Percentiles rank a stretch among this genome's conserved stretches.
Evolutionary conservation across 30 jellyfish, hydroid and myxozoan genomes (phyloP).

Genomic region (Cassiopea andromeda): DNA sequence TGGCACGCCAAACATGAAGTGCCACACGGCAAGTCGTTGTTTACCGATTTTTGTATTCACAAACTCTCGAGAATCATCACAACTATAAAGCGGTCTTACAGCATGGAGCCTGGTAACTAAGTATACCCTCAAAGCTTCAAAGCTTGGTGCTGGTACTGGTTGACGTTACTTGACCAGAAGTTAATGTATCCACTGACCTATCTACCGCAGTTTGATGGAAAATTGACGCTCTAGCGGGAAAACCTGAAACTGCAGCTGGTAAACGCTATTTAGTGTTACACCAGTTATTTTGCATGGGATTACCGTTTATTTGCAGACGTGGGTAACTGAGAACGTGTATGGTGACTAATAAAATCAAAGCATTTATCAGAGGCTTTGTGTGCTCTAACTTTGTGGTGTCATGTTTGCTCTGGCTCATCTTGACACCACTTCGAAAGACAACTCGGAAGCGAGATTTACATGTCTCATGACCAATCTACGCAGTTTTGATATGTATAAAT

Average conservation of each 20-base stretch:
- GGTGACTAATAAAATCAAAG: background rate
- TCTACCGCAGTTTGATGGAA: no score
- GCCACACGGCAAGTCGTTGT: no score
- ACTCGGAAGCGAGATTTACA: background rate
- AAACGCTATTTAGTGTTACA: background rate
- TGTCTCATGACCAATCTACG: background rate
- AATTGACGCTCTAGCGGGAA: background rate
- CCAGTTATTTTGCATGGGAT: background rate
- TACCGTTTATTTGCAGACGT: background rate
- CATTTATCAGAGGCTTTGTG: background rate
- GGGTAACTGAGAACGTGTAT: conserved; percentile 8
- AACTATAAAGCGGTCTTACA: no score
- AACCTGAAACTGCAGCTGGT: background rate
- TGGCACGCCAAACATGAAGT: no score
- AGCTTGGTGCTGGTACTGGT: no score
- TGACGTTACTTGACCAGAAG: no score
- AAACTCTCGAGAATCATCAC: no score
- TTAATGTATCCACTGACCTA: no score
- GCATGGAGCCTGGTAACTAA: no score
- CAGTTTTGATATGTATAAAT: no score
- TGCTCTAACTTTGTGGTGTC: background rate
- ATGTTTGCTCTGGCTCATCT: background rate
- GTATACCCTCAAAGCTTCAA: no score
- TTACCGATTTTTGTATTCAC: no score
- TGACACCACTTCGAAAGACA: background rate